Evolutionary conservation across 1,140 invertebrate species (phyloP).

Genomic region (Drosophila novamexicana): DNA sequence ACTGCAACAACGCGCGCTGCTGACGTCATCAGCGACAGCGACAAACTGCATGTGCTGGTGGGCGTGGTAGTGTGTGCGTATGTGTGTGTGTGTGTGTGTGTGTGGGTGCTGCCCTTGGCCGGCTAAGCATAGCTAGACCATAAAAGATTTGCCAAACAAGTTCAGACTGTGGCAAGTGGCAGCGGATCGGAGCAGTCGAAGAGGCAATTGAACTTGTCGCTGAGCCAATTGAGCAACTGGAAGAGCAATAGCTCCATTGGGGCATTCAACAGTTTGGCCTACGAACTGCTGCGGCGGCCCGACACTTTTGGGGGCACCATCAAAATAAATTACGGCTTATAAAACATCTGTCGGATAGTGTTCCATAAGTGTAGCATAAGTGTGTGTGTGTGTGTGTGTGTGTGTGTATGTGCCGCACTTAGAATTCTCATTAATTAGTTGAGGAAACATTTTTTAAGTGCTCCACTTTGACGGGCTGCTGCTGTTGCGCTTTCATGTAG

Average conservation of each 20-base stretch:
- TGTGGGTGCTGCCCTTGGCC: conserved; percentile 31
- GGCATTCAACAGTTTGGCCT: conserved; percentile 18
- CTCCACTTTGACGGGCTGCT: conserved; percentile 48
- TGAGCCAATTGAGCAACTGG: conserved; percentile 24
- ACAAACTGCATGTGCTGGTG: not conserved
- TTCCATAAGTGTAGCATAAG: conserved; percentile 3
- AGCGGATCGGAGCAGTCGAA: not conserved
- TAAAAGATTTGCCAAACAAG: conserved; percentile 17
- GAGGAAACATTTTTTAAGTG: conserved; percentile 69
- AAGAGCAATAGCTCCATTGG: conserved; percentile 6
- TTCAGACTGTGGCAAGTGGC: not conserved
- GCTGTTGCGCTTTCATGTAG: conserved; percentile 66
- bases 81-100: not conserved
- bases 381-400: not conserved
- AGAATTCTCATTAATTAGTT: conserved; percentile 66
- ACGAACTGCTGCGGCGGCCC: not conserved
- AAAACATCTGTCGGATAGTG: conserved; percentile 21
- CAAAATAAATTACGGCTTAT: conserved; percentile 15
- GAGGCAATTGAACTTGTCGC: conserved; percentile 40
- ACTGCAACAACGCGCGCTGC: conserved; percentile 4
- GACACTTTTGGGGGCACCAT: conserved; percentile 12
- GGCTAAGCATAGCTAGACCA: conserved; percentile 1
- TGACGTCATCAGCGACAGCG: conserved; percentile 28
- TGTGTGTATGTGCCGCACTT: conserved; percentile 37
- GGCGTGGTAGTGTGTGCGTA: not conserved